phyloP scores from a whole-genome alignment of 1,140 invertebrate genomes.

The Melipona quadrifasciata region DNA sequence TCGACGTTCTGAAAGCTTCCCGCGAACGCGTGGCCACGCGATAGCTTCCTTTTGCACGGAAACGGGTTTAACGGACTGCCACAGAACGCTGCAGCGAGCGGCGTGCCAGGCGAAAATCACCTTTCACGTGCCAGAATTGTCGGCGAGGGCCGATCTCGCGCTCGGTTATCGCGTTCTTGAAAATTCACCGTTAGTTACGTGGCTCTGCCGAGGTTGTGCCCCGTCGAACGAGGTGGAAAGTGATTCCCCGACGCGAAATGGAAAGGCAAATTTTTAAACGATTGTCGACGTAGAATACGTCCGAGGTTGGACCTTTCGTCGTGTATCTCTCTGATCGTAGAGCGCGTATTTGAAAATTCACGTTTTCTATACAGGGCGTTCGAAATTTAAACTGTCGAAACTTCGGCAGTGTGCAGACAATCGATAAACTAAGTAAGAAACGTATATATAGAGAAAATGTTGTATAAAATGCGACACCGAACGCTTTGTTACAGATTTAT shows the following conservation, averaged over 20 bases:
- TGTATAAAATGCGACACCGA: no score
- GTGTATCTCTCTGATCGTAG: not conserved
- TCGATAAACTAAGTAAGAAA: no score
- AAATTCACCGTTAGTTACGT: not conserved
- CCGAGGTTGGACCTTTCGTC: not conserved
- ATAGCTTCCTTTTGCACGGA: slow-evolving; percentile 32
- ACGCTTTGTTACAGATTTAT: no score
- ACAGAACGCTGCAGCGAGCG: not conserved
- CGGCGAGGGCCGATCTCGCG: not conserved
- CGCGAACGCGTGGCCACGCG: slow-evolving; percentile 40
- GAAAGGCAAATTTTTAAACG: not conserved
- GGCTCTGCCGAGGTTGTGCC: not conserved
- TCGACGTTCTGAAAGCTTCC: slow-evolving; percentile 40
- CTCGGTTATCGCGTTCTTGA: not conserved
- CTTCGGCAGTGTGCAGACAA: no score
- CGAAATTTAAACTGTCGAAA: no score
- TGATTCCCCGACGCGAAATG: not conserved
- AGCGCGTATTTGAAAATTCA: no score
- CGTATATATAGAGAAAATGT: no score
- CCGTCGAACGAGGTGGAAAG: not conserved
- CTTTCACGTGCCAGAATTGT: not conserved
- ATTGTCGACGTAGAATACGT: not conserved
- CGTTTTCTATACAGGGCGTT: no score
- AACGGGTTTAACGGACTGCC: slow-evolving; percentile 43
- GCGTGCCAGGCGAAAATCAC: not conserved